phyloP scores from a whole-genome alignment of 92 coral and sea anemone species.

The Scolanthus callimorphus region DNA sequence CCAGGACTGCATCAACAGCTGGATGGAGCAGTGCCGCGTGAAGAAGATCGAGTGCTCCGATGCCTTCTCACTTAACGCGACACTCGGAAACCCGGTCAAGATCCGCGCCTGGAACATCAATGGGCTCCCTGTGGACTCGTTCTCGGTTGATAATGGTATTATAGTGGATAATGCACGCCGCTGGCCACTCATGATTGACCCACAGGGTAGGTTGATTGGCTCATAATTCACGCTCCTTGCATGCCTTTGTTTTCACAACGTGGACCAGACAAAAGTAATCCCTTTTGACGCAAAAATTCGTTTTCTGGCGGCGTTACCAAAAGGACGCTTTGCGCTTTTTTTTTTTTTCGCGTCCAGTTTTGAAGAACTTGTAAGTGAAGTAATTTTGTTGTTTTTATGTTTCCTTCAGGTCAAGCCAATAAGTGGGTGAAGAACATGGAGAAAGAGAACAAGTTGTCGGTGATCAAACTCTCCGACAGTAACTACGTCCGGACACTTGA shows the following conservation, averaged over 20 bases:
- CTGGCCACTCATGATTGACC: slow-evolving; percentile 99
- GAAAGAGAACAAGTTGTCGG: slow-evolving; percentile 90
- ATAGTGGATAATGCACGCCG: slow-evolving; percentile 94
- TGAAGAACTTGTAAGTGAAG: too few species aligned
- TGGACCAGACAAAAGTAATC: too few species aligned
- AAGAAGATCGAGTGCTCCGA: slow-evolving; percentile 88
- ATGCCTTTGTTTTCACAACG: too few species aligned
- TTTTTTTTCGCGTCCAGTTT: too few species aligned
- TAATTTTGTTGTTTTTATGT: too few species aligned
- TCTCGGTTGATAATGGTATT: slow-evolving; percentile 96
- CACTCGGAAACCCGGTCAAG: slow-evolving; percentile 95
- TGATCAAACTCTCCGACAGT: slow-evolving; percentile 86
- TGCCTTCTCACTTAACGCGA: slow-evolving; percentile 85
- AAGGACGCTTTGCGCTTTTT: too few species aligned
- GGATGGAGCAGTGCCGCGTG: slow-evolving; percentile 76
- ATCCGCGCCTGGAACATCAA: slow-evolving; percentile 98
- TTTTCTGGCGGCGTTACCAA: too few species aligned
- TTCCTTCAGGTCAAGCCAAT: slow-evolving; percentile 96
- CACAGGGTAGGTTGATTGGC: slow-evolving; percentile 65
- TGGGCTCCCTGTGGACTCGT: slow-evolving; percentile 93
- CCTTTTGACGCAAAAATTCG: too few species aligned
- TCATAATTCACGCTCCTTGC: too few species aligned
- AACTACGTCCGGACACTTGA: slow-evolving; percentile 41
- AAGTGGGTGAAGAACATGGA: slow-evolving; percentile 99
- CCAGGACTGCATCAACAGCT: slow-evolving; percentile 77